Evolutionary conservation across 2,888 invertebrate genomes (phyloP), one percentile per base, ranked within the genome.

Genomic region (Folsomia manolachei): DNA sequence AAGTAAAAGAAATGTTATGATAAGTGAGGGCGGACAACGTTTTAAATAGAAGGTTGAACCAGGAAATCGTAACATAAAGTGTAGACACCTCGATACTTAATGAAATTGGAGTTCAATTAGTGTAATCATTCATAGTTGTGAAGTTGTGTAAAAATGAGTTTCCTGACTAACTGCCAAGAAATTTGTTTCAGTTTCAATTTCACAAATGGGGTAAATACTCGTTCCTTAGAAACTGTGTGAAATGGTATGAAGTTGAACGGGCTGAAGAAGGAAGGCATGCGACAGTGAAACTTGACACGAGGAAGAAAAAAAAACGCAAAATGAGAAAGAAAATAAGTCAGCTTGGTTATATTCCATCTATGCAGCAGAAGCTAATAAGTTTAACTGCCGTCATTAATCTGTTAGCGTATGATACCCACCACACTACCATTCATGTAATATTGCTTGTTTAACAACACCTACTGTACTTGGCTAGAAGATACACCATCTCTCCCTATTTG

Each of bases 351-450:
- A n/a, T n/a, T n/a, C n/a, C n/a, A n/a, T n/a, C n/a, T n/a, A n/a
- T n/a, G n/a, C n/a, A n/a, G n/a, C n/a, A n/a, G n/a, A n/a, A 14
- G 39, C 39, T 39, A 63, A 24, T 24, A 25, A 63, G 14, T 60
- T 63, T 66, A 39, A 52, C 51, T 66, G 23, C 65, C n/a, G 56
- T 66, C 72, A 76, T 79, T 75, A 80, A 77, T 80, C 78, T 75
- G 76, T 80, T 80, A 75, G 74, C 79, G 75, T 73, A 77, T 78
- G 74, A 78, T 77, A 76, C 69, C 73, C 75, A 70, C 73, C 66
- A 21, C 75, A 70, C 73, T 52, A 21, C 74, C 74, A 74, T 64
- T 66, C 74, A 72, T 76, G 74, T 76, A 74, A 74, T 76, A 72
- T 71, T 68, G 67, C 74, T 72, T 76, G 76, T 76, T 70, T 66